Base-by-base conservation (phyloP, 2,888 invertebrate species). In the Melangyna quadrimaculata region DNA sequence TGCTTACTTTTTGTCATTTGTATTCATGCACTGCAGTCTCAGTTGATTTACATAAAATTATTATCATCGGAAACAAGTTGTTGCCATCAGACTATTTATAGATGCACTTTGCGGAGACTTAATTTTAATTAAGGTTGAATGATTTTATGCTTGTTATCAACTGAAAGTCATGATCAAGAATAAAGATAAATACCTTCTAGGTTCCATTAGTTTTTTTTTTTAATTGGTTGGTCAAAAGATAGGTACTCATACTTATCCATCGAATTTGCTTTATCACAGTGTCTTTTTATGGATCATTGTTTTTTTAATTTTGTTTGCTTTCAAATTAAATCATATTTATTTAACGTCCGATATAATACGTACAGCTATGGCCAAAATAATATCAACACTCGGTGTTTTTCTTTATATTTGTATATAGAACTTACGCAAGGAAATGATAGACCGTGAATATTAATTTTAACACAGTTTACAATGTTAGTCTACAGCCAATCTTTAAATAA, bases 31-130 rank as follows among this genome's bases (percentile, higher is more conserved):
- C 2, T 8, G 17, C 29, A 65, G 7, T 29, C 24, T 22, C 57
- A 48, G 29, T 37, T 24, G n/a, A 32, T 59, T 73, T 61, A 29
- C 29, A 69, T 67, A 40, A 19, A 14, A 71, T 43, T 29, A 35
- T 24, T n/a, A 14, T 14, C 61, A 53, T 69, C 48, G 40, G 40
- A 65, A 83, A 79, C 83, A 83, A 79, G 83, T 83, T 83, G 83
- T 78, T 74, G 74, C 65, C 51, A 78, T 45, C 74, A 22, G 45
- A 59, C 55, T 74, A 74, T 83, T 78, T 83, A 43, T 79, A 83
- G 74, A 65, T 19, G 61, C 40, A 70, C 29, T 48, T 65, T 65
- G 45, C 17, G 22, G 17, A 67, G 67, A 67, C 17, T 61, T 63
- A n/a, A 17, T 43, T 14, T 43, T 37, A 2, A n/a, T 2, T 37